These are phyloP conservation scores for Oxyteleia sp. DNA, from an alignment of 2,888 invertebrate genomes.

Conservation along the genomic window DNA sequence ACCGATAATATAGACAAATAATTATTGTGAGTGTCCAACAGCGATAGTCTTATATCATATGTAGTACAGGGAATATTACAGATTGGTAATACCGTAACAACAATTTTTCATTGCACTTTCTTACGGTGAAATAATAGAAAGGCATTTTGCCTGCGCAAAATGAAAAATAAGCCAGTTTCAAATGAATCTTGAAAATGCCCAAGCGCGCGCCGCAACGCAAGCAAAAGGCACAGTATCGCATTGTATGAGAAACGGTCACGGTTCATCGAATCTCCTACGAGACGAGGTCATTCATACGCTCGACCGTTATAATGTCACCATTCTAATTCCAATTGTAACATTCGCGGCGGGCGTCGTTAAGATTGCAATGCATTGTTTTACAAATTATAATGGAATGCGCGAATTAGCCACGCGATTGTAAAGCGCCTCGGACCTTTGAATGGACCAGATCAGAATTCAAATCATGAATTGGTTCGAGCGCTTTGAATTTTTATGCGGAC, in stretches of 20 bases:
- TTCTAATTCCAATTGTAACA: constrained; percentile 76
- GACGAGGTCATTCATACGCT: constrained; percentile 69
- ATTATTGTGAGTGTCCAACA: too few species aligned
- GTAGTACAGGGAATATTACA: too few species aligned
- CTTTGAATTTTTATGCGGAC: too few species aligned
- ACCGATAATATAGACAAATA: too few species aligned
- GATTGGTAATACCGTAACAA: constrained; percentile 30
- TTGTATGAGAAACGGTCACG: constrained; percentile 61
- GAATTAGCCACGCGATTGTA: constrained; percentile 7
- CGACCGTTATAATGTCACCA: constrained; percentile 74
- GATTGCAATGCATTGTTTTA: constrained; percentile 24
- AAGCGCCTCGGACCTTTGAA: too few species aligned
- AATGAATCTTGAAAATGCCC: constrained; percentile 41
- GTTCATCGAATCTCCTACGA: constrained; percentile 61
- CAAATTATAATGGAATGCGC: constrained; percentile 20
- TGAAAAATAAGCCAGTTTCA: constrained; percentile 36
- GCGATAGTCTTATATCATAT: too few species aligned
- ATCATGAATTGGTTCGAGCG: too few species aligned
- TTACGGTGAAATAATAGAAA: constrained; percentile 46
- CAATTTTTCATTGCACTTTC: constrained; percentile 46
- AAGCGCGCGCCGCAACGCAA: constrained; percentile 46
- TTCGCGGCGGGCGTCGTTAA: constrained; percentile 29
- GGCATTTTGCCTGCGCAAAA: constrained; percentile 4
- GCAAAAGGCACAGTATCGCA: constrained; percentile 32
- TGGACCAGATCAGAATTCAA: constrained; percentile 2